Evolutionary conservation across 2,888 invertebrate genomes (phyloP).

Genomic region (Agrenia bidenticulata): DNA sequence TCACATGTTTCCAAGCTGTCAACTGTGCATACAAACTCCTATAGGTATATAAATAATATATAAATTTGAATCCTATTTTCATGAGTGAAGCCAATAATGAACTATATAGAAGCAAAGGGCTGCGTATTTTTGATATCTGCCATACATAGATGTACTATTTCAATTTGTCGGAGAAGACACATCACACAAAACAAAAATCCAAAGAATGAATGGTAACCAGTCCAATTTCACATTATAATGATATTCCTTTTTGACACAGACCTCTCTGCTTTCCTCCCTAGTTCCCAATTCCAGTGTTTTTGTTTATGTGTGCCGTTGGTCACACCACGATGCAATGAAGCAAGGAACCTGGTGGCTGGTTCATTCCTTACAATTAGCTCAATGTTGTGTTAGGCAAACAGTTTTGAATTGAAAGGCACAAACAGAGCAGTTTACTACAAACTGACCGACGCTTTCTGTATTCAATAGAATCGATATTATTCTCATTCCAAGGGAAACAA

Average conservation of each 20-base stretch:
- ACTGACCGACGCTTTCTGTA: no score
- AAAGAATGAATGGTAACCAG: slow-evolving; percentile 8
- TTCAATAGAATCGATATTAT: no score
- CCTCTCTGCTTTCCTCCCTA: neutral
- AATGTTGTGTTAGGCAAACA: slow-evolving; percentile 1
- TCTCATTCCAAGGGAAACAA: no score
- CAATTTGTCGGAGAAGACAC: slow-evolving; percentile 14
- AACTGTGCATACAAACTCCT: slow-evolving; percentile 42
- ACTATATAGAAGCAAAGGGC: neutral
- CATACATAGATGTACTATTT: neutral
- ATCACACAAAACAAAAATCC: slow-evolving; percentile 14
- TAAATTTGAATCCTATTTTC: slow-evolving; percentile 12
- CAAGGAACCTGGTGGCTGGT: neutral
- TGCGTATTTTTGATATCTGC: neutral
- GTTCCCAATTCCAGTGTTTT: neutral
- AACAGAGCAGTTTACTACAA: slow-evolving; percentile 1
- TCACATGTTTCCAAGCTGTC: slow-evolving; percentile 41
- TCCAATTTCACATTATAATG: slow-evolving; percentile 21
- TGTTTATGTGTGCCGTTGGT: slow-evolving; percentile 8
- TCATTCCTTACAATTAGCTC: neutral
- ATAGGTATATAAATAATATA: neutral
- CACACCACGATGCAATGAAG: slow-evolving; percentile 8
- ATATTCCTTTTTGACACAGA: neutral
- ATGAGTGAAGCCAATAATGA: neutral
- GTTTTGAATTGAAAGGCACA: neutral